Evolutionary conservation across 2,797 vertebrate genomes (phyloP).

Genomic region (Danionella dracula): DNA sequence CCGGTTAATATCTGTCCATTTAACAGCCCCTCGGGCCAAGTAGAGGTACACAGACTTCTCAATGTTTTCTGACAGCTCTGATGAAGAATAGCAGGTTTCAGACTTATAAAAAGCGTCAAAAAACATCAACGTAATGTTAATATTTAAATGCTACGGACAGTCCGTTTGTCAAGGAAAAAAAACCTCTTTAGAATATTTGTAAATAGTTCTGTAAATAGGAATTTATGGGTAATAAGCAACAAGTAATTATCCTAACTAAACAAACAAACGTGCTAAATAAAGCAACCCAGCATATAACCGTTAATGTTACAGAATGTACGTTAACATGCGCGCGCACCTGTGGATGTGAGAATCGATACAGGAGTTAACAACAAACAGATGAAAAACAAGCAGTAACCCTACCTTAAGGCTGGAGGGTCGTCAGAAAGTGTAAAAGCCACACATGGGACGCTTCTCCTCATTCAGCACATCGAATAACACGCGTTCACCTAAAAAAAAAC

Average conservation of each 20-base stretch:
- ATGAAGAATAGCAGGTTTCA: too few species aligned
- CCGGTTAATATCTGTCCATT: not conserved
- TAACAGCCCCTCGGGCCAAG: not conserved
- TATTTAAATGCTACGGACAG: too few species aligned
- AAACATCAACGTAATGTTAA: too few species aligned
- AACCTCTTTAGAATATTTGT: too few species aligned
- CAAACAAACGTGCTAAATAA: too few species aligned
- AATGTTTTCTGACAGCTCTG: not conserved
- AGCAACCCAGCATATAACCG: not conserved
- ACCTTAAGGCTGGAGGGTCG: not conserved
- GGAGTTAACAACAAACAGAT: not conserved
- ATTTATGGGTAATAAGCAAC: not conserved
- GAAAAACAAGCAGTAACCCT: slow-evolving; percentile 18
- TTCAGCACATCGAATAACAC: slow-evolving; percentile 25
- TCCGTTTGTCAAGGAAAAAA: too few species aligned
- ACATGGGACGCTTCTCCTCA: slow-evolving; percentile 27
- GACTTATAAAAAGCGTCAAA: too few species aligned
- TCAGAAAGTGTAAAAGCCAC: slow-evolving; percentile 25
- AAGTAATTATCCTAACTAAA: not conserved
- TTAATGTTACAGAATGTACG: too few species aligned
- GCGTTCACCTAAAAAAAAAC: not conserved
- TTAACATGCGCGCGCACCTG: slow-evolving; percentile 37
- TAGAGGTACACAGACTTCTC: not conserved
- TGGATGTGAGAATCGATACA: slow-evolving; percentile 4
- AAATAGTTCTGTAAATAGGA: too few species aligned